Conservation (phyloP, 2,113 vertebrate species). For the Psophia crepitans region DNA sequence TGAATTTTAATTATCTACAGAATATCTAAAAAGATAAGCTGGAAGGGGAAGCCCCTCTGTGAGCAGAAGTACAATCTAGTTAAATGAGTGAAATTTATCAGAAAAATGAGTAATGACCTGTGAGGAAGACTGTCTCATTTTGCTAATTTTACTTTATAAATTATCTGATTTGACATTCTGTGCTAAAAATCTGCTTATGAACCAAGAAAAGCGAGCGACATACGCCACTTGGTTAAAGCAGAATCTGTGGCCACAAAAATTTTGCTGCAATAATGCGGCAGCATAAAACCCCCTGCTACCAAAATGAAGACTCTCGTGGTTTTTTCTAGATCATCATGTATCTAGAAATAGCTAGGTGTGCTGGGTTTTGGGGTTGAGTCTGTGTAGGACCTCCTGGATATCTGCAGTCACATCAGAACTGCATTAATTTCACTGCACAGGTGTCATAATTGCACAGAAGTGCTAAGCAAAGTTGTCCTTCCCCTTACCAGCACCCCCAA, state of each 20-base stretch:
- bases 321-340: neutral
- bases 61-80: neutral
- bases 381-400: neutral
- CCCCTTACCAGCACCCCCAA: neutral
- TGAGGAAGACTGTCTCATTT: slow-evolving; percentile 36
- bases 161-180: slow-evolving; percentile 60
- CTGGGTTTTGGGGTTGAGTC: neutral
- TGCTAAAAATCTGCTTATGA: slow-evolving; percentile 37
- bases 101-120: slow-evolving; percentile 65
- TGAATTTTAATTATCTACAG: slow-evolving; percentile 51
- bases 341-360: neutral
- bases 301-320: neutral
- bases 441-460: neutral
- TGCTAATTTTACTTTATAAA: slow-evolving; percentile 48
- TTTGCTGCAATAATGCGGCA: neutral
- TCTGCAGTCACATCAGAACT: neutral
- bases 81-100: slow-evolving; percentile 57
- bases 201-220: neutral
- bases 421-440: neutral
- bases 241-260: neutral
- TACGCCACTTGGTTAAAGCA: neutral
- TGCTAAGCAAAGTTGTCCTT: neutral
- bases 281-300: neutral
- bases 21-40: slow-evolving; percentile 49
- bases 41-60: slow-evolving; percentile 35